Conservation (phyloP, 2,797 vertebrate species). For the Coreius guichenoti region DNA sequence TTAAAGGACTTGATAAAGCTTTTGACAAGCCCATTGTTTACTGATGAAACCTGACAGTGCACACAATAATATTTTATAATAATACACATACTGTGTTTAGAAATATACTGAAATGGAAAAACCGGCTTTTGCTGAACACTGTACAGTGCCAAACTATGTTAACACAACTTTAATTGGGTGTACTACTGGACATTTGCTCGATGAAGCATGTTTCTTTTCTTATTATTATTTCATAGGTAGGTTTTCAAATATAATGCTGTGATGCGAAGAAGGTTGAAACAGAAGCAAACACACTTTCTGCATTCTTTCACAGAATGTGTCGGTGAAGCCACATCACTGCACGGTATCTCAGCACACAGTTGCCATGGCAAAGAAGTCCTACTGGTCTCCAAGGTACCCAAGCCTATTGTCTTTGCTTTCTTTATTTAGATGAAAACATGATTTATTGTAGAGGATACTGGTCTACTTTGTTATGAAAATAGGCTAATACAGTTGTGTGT, state of each 20-base stretch:
- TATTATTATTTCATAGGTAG: background rate
- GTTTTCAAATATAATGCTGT: slow-evolving; percentile 14
- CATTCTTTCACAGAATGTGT: slow-evolving; percentile 80
- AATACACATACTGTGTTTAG: slow-evolving; percentile 15
- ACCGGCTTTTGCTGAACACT: background rate
- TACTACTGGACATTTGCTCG: background rate
- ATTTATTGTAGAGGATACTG: slow-evolving; percentile 79
- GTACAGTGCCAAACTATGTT: background rate
- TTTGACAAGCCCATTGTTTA: slow-evolving; percentile 5
- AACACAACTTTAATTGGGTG: background rate
- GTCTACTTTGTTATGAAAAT: slow-evolving; percentile 64
- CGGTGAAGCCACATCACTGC: slow-evolving; percentile 80
- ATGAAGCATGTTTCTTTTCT: background rate
- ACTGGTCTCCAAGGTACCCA: slow-evolving; percentile 85
- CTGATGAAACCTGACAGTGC: background rate
- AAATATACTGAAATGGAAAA: background rate
- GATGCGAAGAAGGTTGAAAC: slow-evolving; percentile 19
- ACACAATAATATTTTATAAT: slow-evolving; percentile 17
- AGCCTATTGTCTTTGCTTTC: slow-evolving; percentile 85
- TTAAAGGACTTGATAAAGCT: background rate
- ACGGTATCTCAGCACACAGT: slow-evolving; percentile 78
- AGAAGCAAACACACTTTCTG: slow-evolving; percentile 72
- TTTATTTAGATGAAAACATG: slow-evolving; percentile 87
- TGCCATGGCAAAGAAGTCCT: slow-evolving; percentile 87
- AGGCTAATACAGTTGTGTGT: slow-evolving; percentile 11